Conservation (phyloP, 2,113 vertebrate species). For the Ardeotis arabs region DNA sequence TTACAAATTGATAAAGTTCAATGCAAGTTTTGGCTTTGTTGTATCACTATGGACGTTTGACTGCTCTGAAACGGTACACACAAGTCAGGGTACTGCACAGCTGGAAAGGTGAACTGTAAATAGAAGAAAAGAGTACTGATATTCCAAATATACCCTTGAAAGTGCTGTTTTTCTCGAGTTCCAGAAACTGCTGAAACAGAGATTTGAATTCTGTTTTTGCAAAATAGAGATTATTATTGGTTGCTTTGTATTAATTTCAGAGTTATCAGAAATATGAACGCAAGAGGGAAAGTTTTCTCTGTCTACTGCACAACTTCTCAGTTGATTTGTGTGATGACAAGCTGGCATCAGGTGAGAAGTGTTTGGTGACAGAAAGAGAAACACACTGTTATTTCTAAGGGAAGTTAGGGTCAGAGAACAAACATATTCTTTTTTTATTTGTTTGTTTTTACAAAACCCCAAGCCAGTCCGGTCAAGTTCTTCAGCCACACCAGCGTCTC, state of each 20-base stretch:
- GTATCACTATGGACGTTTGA: neutral
- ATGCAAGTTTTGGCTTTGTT: neutral
- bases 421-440: neutral
- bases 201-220: conserved; percentile 8
- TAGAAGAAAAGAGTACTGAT: neutral
- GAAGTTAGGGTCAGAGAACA: neutral
- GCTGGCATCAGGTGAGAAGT: neutral
- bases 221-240: neutral
- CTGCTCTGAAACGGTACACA: neutral
- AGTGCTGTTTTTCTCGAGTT: neutral
- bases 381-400: neutral
- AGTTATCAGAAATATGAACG: neutral
- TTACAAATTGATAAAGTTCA: conserved; percentile 18
- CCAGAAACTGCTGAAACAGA: conserved; percentile 8
- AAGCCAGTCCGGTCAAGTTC: neutral
- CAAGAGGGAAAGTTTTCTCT: neutral
- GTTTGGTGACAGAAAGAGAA: conserved; percentile 1
- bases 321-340: neutral
- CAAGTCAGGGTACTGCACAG: neutral
- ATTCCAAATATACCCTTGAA: conserved; percentile 24
- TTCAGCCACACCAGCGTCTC: neutral
- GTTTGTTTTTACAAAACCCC: neutral
- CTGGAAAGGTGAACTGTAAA: conserved; percentile 5
- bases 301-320: neutral
- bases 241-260: neutral